Evolutionary conservation across 2,113 vertebrate genomes (phyloP), one percentile per base, ranked within the genome.

Genomic region (Archocentrus centrarchus): DNA sequence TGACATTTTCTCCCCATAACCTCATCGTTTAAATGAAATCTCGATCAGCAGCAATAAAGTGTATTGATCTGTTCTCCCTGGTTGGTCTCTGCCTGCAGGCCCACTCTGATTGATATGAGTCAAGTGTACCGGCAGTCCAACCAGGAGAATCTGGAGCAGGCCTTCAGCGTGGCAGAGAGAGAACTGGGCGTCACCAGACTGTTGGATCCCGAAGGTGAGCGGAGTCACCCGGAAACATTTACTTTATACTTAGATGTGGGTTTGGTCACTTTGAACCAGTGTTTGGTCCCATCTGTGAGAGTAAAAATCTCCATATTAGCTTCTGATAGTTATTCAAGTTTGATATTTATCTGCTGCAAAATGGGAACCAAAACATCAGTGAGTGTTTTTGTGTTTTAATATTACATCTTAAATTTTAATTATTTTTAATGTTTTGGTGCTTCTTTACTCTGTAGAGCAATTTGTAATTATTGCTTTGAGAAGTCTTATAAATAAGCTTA

Each of bases 111-210:
- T 0, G 98, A 99, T 93, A 98, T 99, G 97, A 93, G 84, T 84
- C 96, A 96, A 8, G 97, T 99, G 4, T 98, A 97, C 55, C 95
- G 93, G 1, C 97, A 99, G 95, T 97, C 89, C 91, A 98, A 97
- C 92, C 95, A 97, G 91, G 96, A 98, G 95, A 99, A 99, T 81
- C 95, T 99, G 95, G 98, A 99, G 91, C 97, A 98, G 94, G 98
- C 98, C n/a, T 99, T 99, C 94, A 95, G 93, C 0, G 93, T 98
- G 91, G 98, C 98, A 0, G 98, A 99, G 82, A 93, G 95, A 2
- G 97, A 98, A 1, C 93, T 99, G 94, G 97, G 98, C 0, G 98
- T 99, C 88, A 99, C 98, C 0, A 94, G 97, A 7, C 96, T 99
- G 81, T 95, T 99, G 89, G 98, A 99, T 92, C 98, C 98, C 0